Percentiles rank a stretch among this genome's conserved stretches.
phyloP scores from a whole-genome alignment of 2,113 vertebrate genomes.

The human (Homo sapiens) region DNA sequence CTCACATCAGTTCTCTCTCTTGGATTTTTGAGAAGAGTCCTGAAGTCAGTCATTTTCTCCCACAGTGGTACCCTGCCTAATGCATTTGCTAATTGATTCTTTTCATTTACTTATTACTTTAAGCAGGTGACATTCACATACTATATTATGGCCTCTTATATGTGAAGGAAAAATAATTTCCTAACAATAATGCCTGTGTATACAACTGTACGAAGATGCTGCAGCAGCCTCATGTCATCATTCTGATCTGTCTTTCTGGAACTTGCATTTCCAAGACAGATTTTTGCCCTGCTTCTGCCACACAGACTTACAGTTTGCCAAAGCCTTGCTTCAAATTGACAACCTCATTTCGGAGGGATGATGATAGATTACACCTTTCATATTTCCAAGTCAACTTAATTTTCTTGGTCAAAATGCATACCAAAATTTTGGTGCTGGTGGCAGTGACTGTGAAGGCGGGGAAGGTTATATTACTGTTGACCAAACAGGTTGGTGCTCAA shows the following conservation, averaged over 20 bases:
- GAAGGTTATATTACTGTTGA: background rate
- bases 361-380: background rate
- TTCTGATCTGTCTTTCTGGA: background rate
- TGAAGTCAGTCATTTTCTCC: background rate
- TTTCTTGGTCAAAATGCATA: background rate
- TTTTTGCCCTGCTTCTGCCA: background rate
- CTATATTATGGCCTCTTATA: background rate
- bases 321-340: background rate
- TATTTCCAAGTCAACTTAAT: background rate
- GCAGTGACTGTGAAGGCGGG: background rate
- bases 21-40: background rate
- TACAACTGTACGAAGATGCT: background rate
- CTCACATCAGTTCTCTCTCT: background rate
- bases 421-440: background rate
- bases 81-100: background rate
- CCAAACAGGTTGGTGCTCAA: background rate
- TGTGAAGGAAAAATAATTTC: background rate
- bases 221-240: background rate
- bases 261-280: background rate
- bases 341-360: background rate
- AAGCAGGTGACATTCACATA: background rate
- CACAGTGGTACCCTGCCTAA: accelerated
- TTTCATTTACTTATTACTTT: background rate
- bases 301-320: background rate
- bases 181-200: background rate